Evolutionary conservation across 1,140 invertebrate genomes (phyloP).

Genomic region (Anthonomus grandis): DNA sequence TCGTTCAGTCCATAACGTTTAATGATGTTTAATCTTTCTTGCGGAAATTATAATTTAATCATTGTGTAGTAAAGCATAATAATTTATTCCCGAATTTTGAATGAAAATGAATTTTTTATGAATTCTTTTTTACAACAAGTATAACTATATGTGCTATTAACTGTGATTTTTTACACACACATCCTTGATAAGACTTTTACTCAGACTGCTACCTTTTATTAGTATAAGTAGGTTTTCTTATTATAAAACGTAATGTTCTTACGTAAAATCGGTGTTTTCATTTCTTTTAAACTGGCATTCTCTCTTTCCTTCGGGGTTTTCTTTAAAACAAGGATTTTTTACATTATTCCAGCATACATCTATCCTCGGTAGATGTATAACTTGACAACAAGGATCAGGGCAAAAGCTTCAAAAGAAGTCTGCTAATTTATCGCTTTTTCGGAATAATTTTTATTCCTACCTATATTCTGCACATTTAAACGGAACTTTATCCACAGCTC

Average conservation of each 20-base stretch:
- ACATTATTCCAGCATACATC: slow-evolving; percentile 46
- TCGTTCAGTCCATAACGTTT: too few relatives aligned
- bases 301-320: slow-evolving; percentile 39
- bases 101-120: not conserved
- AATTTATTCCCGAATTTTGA: too few relatives aligned
- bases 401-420: slow-evolving; percentile 63
- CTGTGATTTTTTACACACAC: too few relatives aligned
- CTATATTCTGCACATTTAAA: slow-evolving; percentile 60
- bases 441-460: slow-evolving; percentile 8
- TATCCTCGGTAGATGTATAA: slow-evolving; percentile 49
- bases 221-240: not conserved
- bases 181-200: too few relatives aligned
- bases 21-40: too few relatives aligned
- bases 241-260: too few relatives aligned
- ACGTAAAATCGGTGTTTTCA: slow-evolving; percentile 54
- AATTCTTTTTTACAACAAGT: not conserved
- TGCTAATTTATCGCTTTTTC: too few relatives aligned
- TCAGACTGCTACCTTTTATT: too few relatives aligned
- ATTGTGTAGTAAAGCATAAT: too few relatives aligned
- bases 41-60: too few relatives aligned
- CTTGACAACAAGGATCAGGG: slow-evolving; percentile 61
- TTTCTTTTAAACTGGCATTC: slow-evolving; percentile 50
- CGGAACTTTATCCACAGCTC: slow-evolving; percentile 54
- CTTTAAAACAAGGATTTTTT: slow-evolving; percentile 51
- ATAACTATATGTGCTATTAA: too few relatives aligned